Base-by-base conservation (phyloP, 2,113 vertebrate genomes). In the Aptenodytes forsteri region DNA sequence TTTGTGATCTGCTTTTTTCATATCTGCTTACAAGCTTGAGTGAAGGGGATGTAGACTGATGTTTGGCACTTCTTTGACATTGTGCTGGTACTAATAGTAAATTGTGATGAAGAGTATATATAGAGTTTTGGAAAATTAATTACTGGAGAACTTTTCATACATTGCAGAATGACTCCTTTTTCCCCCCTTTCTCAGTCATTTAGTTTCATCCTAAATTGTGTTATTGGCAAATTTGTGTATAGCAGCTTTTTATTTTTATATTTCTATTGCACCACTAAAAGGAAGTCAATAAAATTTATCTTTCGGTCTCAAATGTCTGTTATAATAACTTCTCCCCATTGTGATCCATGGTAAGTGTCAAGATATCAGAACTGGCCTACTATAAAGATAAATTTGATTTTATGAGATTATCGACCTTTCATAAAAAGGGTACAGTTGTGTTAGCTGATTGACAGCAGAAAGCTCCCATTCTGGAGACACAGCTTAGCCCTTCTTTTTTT, bases 351-450 rank as follows among this genome's bases (percentile, higher is more conserved):
- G 25, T 16, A 44, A 29, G 55, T 19, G 59, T 46, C 42, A 59
- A 30, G 76, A 6, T 50, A 44, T 3, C 83, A 72, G 52, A 76
- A 44, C n/a, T 40, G 75, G 26, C 47, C 70, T 67, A 4, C 30
- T 54, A 5, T 1, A 26, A 25, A n/a, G 47, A 47, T 7, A 16
- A 59, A 47, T 55, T 17, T 50, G 34, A 18, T 87, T 54, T 64
- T 14, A n/a, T 42, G 77, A 84, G 78, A n/a, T 75, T 36, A n/a
- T n/a, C 91, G 21, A 0, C 44, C 47, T 79, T 47, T 72, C 82
- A 44, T 30, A 19, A 38, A 40, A 38, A 27, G 19, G 25, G 14
- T 21, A 2, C 0, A 4, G 1, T 25, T 23, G 79, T 54, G 3
- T 26, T 17, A 38, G 71, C 62, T 62, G 72, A 18, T 25, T 44